Evolutionary conservation across 2,113 vertebrate genomes (phyloP).

Genomic region (Psittacara wagleri): DNA sequence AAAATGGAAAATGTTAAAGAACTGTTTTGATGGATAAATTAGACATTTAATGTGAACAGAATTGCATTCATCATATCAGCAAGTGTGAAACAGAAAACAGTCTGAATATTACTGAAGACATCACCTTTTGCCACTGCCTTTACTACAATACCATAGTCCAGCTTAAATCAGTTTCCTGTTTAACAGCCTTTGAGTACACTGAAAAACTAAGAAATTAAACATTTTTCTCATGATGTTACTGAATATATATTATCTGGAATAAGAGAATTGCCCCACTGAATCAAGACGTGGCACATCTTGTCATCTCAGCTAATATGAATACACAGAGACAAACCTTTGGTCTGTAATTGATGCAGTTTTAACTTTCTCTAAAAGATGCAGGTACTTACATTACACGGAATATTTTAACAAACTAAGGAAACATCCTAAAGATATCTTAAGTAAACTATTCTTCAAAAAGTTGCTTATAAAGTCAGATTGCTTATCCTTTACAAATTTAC

Average conservation of each 20-base stretch:
- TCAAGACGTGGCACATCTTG: background rate
- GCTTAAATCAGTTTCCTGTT: background rate
- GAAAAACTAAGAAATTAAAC: background rate
- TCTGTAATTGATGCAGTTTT: background rate
- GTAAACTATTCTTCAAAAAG: background rate
- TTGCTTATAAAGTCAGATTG: background rate
- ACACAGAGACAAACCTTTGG: background rate
- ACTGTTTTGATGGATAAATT: background rate
- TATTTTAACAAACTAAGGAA: background rate
- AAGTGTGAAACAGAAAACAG: background rate
- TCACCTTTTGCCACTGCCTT: background rate
- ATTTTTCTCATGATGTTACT: background rate
- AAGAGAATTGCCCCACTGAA: background rate
- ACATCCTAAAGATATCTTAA: background rate
- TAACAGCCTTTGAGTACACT: background rate
- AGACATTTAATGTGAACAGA: background rate
- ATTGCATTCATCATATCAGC: background rate
- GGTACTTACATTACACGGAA: background rate
- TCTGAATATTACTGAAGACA: background rate
- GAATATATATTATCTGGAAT: background rate
- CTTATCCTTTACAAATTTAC: background rate
- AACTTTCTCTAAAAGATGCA: background rate
- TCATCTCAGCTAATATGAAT: background rate
- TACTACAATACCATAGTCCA: background rate
- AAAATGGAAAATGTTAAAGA: background rate